phyloP scores from a whole-genome alignment of 1,140 invertebrate species.

The Caerostris extrusa region DNA sequence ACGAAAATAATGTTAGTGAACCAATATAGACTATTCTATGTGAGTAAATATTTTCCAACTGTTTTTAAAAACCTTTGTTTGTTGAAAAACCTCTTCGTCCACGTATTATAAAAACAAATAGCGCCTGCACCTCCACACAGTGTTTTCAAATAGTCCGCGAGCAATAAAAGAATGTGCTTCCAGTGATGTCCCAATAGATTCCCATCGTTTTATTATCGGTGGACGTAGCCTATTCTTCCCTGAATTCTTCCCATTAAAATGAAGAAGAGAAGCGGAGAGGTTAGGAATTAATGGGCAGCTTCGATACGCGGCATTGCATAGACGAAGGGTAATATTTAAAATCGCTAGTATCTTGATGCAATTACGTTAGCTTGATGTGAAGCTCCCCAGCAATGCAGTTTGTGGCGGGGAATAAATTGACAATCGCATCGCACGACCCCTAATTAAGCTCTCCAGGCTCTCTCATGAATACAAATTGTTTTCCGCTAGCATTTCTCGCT shows the following conservation, averaged over 20 bases:
- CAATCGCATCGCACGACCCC: constrained; percentile 70
- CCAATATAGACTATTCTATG: no score
- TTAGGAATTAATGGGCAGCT: constrained; percentile 72
- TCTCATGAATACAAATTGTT: constrained; percentile 76
- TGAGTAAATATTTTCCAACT: no score
- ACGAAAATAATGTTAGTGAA: no score
- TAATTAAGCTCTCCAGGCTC: constrained; percentile 69
- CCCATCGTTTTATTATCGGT: background rate
- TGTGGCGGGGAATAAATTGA: constrained; percentile 75
- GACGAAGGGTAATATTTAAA: constrained; percentile 76
- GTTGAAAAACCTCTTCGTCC: no score
- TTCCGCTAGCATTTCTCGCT: constrained; percentile 49
- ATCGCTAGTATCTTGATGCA: constrained; percentile 74
- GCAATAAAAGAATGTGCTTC: background rate
- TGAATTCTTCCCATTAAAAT: constrained; percentile 58
- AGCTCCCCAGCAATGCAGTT: constrained; percentile 72
- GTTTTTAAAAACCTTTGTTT: no score
- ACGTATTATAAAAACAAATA: no score
- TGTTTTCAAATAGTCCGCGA: background rate
- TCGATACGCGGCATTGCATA: constrained; percentile 73
- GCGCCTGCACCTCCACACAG: no score
- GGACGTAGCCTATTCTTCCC: constrained; percentile 6
- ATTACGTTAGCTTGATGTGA: constrained; percentile 67
- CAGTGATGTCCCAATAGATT: background rate
- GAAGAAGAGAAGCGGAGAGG: constrained; percentile 58